Evolutionary conservation across 2,113 vertebrate species (phyloP).

Genomic region (Grammomys dolichurus): DNA sequence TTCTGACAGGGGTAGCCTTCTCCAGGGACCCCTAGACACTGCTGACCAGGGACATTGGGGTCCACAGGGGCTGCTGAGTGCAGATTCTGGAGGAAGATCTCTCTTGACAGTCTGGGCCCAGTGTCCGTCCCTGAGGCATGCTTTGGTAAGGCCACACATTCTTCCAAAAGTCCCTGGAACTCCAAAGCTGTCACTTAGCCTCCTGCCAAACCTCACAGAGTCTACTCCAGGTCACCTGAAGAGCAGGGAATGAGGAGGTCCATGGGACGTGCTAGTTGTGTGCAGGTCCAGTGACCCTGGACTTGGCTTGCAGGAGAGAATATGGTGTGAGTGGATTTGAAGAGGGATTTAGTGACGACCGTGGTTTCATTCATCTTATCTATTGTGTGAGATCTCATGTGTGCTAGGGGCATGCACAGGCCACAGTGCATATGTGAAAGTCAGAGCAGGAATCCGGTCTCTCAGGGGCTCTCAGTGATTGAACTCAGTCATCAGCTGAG

Average conservation of each 20-base stretch:
- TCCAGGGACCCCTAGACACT: too few relatives aligned
- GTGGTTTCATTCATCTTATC: background rate
- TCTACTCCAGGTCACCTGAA: background rate
- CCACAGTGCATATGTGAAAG: background rate
- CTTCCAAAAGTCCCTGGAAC: background rate
- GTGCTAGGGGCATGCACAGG: background rate
- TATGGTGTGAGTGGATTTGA: background rate
- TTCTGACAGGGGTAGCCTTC: background rate
- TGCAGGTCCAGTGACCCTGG: background rate
- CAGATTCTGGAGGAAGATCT: background rate
- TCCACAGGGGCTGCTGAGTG: background rate
- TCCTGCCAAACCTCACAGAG: background rate
- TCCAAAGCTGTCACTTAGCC: accelerated
- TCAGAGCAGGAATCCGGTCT: background rate
- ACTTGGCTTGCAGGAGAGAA: background rate
- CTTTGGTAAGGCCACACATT: background rate
- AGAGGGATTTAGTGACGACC: too few relatives aligned
- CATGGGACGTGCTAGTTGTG: accelerated
- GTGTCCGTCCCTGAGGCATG: too few relatives aligned
- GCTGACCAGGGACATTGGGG: background rate
- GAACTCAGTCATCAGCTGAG: background rate
- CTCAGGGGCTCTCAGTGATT: background rate
- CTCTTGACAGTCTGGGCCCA: background rate
- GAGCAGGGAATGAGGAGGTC: background rate
- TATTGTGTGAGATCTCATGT: background rate